These are phyloP conservation scores for Rhodophaea formosa DNA, from an alignment of 2,888 invertebrate genomes.

Conservation along the genomic window DNA sequence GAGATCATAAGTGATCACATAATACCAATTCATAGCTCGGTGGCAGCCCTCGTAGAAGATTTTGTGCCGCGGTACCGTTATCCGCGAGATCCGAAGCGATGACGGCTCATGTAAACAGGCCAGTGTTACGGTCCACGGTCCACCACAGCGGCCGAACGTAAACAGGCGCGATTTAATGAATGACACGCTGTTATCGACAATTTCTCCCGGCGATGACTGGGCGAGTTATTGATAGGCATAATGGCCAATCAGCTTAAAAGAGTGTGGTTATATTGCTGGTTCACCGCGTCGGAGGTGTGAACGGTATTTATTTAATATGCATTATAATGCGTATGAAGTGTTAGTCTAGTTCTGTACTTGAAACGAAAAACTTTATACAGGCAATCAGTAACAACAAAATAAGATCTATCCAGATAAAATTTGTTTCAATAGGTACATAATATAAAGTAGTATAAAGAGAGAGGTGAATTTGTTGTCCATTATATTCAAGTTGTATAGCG, in stretches of 20 bases:
- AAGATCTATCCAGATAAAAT: no score
- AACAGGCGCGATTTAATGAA: slow-evolving; percentile 17
- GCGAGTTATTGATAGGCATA: slow-evolving; percentile 1
- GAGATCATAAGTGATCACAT: no score
- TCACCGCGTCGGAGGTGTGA: not conserved
- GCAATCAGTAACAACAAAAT: no score
- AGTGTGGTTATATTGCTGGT: not conserved
- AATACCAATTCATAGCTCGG: no score
- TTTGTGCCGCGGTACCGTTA: slow-evolving; percentile 58
- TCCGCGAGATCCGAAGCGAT: slow-evolving; percentile 34
- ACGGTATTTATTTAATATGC: not conserved
- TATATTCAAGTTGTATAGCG: no score
- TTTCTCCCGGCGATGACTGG: slow-evolving; percentile 5
- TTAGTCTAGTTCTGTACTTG: no score
- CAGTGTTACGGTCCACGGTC: slow-evolving; percentile 51
- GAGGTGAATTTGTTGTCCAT: no score
- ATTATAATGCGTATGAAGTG: no score
- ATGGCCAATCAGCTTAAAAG: not conserved
- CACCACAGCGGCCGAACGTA: slow-evolving; percentile 22
- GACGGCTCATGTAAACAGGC: slow-evolving; percentile 63
- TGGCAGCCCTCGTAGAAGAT: not conserved
- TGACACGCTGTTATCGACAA: slow-evolving; percentile 13
- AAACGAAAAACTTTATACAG: no score
- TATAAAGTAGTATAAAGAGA: no score
- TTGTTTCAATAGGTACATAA: no score